Evolutionary conservation across 2,113 vertebrate genomes (phyloP), one percentile per base, ranked within the genome.

Genomic region (Daboia siamensis): DNA sequence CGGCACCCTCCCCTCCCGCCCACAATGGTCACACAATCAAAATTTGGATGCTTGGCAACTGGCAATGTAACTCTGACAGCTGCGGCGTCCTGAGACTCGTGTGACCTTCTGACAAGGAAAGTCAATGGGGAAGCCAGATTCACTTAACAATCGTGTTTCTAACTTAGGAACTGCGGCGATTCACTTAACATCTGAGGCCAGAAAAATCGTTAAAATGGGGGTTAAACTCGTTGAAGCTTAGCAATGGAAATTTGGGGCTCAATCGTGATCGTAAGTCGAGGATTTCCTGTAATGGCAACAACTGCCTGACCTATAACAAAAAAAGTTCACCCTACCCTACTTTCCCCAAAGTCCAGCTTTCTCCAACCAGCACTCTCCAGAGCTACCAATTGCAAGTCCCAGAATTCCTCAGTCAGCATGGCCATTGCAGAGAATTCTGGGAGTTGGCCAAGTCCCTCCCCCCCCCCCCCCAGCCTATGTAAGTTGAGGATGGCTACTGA

Each of bases 401-500:
- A 39, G 17, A 80, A 80, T 80, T 80, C 33, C 33, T 39, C 69
- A 44, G 69, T 39, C n/a, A 44, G 33, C 69, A 80, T 21, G 17
- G 33, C 17, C 33, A 80, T 21, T 9, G 33, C 33, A 8, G 69
- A 80, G 17, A 80, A 80, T 39, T 74, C 69, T 74, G 69, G n/a
- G n/a, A 74, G 6, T 39, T 39, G 69, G 33, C 39, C 33, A 80
- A 80, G 6, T 2, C 2, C 69, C 23, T 23, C 1, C 9, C 24
- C 61, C 8, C 26, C 1, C 57, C 57, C 0, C 4, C 59, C 26
- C 2, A 1, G 17, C 15, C 8, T 20, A 39, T 17, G 0, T 20
- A 80, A 39, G 3, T 21, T 80, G 33, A 2, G 17, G 33, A 39
- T 3, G 17, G 48, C n/a, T 51, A 39, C 11, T n/a, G 15, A 3